Base-by-base conservation (phyloP, 92 coral and sea anemone species). In the Porites rus region DNA sequence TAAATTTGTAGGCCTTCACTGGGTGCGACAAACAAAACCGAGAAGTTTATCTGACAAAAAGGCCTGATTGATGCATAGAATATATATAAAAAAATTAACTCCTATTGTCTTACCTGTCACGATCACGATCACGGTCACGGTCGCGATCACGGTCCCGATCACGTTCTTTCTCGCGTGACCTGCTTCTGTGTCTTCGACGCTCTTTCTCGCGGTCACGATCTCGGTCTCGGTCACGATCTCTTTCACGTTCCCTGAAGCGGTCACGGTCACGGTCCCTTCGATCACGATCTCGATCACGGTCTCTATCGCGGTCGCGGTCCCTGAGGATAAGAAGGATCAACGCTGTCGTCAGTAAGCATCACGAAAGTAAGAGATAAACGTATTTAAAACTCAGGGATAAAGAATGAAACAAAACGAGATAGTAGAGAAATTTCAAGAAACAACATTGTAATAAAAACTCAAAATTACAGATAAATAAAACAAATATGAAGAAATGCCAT, bases 201-300 rank as follows among this genome's bases (percentile, higher is more conserved):
- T 90, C 93, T 54, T 84, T 73, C 14, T 90, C 93, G 46, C 93
- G 93, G 62, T 90, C 93, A n/a, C 93, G 91, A 53, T 74, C 81
- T 76, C 93, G 74, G 65, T 75, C 78, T 22, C 94, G 86, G 19
- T 90, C 93, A 74, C 94, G 84, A 16, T 82, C 88, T 21, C 88
- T 67, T 59, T 61, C 87, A 0, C 91, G 83, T 6, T 87, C 88
- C 25, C 91, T 67, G 4, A 68, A 77, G 2, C 88, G 77, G 6
- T 83, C 84, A 53, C 81, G 80, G 2, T 77, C 82, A 2, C 88
- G 65, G 18, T 91, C 91, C 51, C 94, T 83, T 38, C 61, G 61
- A 1, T 83, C 86, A n/a, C 76, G 28, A 24, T 81, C 86, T 17
- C 86, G 81, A 4, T 86, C 91, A 7, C 87, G 82, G 0, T 88